phyloP scores from a whole-genome alignment of 2,113 vertebrate genomes.

The Muscicapa adusta region DNA sequence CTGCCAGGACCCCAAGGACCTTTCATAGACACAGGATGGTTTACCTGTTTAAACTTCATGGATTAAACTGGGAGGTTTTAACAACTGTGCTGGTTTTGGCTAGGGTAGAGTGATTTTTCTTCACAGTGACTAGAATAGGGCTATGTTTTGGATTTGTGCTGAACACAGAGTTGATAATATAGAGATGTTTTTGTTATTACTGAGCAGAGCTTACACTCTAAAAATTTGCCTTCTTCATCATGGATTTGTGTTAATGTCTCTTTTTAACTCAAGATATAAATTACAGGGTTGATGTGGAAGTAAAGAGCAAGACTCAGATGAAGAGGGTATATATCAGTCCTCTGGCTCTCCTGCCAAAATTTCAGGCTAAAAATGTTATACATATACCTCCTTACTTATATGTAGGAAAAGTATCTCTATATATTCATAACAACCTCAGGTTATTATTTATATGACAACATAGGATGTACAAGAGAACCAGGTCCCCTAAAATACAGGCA shows the following conservation, averaged over 20 bases:
- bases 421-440: not conserved
- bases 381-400: not conserved
- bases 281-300: not conserved
- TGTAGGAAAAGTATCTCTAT: not conserved
- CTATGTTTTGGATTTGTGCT: not conserved
- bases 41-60: not conserved
- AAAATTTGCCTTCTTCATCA: not conserved
- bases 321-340: not conserved
- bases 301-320: not conserved
- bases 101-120: not conserved
- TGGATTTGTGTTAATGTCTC: not conserved
- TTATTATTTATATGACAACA: slow-evolving; percentile 36
- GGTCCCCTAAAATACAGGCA: not conserved
- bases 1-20: not conserved
- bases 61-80: not conserved
- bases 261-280: slow-evolving; percentile 18
- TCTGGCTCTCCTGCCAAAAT: not conserved
- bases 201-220: not conserved
- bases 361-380: slow-evolving; percentile 11
- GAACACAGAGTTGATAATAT: not conserved
- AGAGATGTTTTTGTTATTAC: not conserved
- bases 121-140: not conserved
- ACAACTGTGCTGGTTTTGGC: not conserved
- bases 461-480: not conserved
- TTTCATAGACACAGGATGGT: not conserved